Evolutionary conservation across 2,888 invertebrate species (phyloP).

Genomic region (Drosophila diplacantha): DNA sequence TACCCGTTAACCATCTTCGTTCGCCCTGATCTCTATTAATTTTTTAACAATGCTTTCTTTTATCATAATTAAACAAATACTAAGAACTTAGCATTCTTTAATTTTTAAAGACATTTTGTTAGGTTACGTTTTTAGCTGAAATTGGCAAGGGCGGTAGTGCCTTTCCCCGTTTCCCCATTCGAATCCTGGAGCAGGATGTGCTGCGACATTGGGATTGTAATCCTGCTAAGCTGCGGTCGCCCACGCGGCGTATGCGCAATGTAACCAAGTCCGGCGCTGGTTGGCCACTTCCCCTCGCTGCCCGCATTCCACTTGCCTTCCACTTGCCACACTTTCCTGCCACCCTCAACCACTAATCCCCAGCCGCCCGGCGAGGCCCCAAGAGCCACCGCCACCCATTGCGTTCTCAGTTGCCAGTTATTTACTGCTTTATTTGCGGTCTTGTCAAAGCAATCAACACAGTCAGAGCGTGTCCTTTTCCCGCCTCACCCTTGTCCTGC

Average conservation of each 20-base stretch:
- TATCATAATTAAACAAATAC: no score
- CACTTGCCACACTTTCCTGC: neutral
- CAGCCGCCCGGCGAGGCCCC: slow-evolving; percentile 1
- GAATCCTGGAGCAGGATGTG: neutral
- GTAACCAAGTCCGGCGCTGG: slow-evolving; percentile 21
- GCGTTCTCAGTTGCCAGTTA: slow-evolving; percentile 35
- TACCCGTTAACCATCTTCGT: no score
- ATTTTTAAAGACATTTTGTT: no score
- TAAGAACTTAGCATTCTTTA: no score
- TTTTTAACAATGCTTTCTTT: no score
- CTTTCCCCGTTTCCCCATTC: neutral
- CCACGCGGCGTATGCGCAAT: slow-evolving; percentile 62
- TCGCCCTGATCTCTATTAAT: no score
- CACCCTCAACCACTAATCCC: slow-evolving; percentile 10
- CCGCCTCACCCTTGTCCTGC: neutral
- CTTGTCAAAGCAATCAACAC: slow-evolving; percentile 67
- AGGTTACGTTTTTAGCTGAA: no score
- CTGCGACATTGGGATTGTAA: neutral
- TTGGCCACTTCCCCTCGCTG: neutral
- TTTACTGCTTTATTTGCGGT: slow-evolving; percentile 68
- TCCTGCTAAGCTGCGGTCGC: slow-evolving; percentile 15
- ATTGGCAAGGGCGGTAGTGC: neutral
- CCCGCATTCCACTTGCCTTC: neutral
- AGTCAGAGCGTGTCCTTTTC: slow-evolving; percentile 43
- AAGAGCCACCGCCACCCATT: slow-evolving; percentile 7